Base-by-base conservation (phyloP, 2,888 invertebrate species). In the Chelonus formosanus region DNA sequence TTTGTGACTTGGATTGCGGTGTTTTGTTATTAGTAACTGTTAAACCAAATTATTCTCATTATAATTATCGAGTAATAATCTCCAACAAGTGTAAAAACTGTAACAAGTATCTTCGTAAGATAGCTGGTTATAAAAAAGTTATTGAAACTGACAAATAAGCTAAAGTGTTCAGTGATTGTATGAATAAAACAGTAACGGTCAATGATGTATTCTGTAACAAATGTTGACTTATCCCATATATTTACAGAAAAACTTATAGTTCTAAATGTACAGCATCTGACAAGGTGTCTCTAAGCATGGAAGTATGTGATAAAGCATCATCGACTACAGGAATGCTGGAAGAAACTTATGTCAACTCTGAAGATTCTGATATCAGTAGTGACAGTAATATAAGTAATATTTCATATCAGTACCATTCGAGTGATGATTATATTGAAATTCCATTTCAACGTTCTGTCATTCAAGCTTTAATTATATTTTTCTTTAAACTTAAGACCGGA, bases 381-480 rank as follows among this genome's bases (percentile, higher is more conserved):
- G 34, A 52, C 10, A 31, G 32, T 6, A 52, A 52, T 31, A 52
- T 52, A 31, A 31, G 31, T 6, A 7, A 52, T 31, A 20, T 20
- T 20, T 1, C 20, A 20, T 20, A 20, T 20, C 20, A 20, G 20
- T 20, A 20, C 20, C 20, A 20, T 20, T 2, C 20, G 2, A 32
- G 31, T 1, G 7, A 31, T 8, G 52, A 52, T 31, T 52, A 31
- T 52, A 31, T 52, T 4, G 52, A 52, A 31, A 31, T 61, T 20
- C 7, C 31, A 31, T 52, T 57, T 64, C 57, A 36, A 5, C 47
- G 65, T 43, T 43, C 34, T 7, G 61, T 62, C n/a, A 64, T 40
- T 53, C 65, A 68, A 61, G 65, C 64, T 60, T 45, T 68, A 4
- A 47, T 65, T 45, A 45, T 65, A n/a, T 68, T 68, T 61, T 61